Percentiles rank a stretch among this genome's conserved stretches.
Conservation (phyloP, 2,888 invertebrate genomes). For the Acanthosepion pharaonis region DNA sequence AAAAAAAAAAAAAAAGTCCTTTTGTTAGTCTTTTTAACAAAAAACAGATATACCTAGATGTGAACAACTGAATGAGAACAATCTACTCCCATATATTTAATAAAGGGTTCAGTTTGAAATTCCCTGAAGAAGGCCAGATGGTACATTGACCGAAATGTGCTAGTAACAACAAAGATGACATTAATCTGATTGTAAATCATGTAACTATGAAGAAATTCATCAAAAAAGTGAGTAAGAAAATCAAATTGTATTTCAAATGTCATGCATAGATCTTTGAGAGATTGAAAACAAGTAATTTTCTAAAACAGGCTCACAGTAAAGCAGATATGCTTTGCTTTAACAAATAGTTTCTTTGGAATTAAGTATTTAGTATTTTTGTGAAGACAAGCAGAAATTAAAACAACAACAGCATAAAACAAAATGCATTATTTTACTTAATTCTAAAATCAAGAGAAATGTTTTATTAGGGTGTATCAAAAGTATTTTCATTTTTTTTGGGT, state of each 20-base stretch:
- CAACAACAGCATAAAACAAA: conserved; percentile 35
- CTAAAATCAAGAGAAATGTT: background rate
- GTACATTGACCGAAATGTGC: no score
- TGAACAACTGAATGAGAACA: no score
- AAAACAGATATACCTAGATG: no score
- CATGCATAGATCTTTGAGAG: background rate
- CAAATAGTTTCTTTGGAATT: background rate
- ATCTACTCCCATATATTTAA: no score
- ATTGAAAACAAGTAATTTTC: background rate
- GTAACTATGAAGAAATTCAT: background rate
- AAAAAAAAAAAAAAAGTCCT: no score
- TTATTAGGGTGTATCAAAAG: background rate
- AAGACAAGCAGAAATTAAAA: background rate
- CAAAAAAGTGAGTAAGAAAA: no score
- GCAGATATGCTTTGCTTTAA: background rate
- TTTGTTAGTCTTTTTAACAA: no score
- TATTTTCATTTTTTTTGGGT: no score
- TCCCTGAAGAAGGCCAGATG: no score
- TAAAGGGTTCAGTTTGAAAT: no score
- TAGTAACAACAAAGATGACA: no score
- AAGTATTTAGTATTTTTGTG: background rate
- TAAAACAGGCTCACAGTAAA: background rate
- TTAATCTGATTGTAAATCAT: no score
- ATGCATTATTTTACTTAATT: background rate
- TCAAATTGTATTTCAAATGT: background rate